A percentile compares a stretch with the other conserved stretches of the same genome.
Evolutionary conservation across 2,888 invertebrate genomes (phyloP).

Genomic region (Ephialtes manifestator): DNA sequence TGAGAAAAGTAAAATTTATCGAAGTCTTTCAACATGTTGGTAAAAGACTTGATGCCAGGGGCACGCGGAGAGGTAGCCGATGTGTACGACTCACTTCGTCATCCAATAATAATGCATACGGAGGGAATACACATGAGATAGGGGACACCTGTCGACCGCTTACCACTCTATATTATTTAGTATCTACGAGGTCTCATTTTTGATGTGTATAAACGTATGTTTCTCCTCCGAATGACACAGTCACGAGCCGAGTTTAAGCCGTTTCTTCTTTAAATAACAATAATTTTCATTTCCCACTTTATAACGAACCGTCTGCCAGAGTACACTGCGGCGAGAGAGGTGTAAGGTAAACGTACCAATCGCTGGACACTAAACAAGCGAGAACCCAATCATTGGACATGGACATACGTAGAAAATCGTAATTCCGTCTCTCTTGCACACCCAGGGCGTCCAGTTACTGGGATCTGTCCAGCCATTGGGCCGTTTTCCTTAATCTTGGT

Average conservation of each 20-base stretch:
- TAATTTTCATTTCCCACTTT: background rate
- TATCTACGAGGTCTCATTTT: constrained; percentile 67
- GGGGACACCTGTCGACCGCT: constrained; percentile 68
- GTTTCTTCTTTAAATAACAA: background rate
- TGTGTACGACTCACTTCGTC: constrained; percentile 29
- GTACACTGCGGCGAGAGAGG: background rate
- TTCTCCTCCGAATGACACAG: background rate
- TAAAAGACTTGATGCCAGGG: background rate
- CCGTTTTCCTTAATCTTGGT: background rate
- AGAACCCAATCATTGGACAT: too few relatives aligned
- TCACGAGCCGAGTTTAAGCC: background rate
- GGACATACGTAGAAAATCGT: too few relatives aligned
- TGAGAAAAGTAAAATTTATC: background rate
- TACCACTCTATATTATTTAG: constrained; percentile 67
- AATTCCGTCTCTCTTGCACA: too few relatives aligned
- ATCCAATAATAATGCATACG: constrained; percentile 32
- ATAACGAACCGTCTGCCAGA: background rate
- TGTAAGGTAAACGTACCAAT: too few relatives aligned
- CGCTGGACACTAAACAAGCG: too few relatives aligned
- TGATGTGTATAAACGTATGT: constrained; percentile 17
- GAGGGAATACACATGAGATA: constrained; percentile 63
- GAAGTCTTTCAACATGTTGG: too few relatives aligned
- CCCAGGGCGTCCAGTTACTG: background rate
- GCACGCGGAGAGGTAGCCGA: background rate
- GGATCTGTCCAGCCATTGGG: background rate